These are phyloP conservation scores for Orussus abietinus DNA, from an alignment of 1,140 invertebrate species.

Conservation along the genomic window DNA sequence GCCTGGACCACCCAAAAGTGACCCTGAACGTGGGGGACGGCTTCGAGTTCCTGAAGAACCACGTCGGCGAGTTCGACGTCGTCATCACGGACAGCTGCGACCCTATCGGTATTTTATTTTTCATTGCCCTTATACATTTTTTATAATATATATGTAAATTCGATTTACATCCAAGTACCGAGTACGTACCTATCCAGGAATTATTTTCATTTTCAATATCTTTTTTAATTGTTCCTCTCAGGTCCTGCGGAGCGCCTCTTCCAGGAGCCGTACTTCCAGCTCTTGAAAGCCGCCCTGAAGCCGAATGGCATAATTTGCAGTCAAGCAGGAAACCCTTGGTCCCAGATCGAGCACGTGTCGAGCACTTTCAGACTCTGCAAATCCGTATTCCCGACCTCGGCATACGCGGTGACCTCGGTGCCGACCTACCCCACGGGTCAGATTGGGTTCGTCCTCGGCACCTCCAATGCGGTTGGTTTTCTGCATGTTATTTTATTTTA, in stretches of 20 bases:
- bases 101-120: slow-evolving; percentile 67
- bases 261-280: slow-evolving; percentile 82
- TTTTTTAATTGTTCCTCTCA: slow-evolving; percentile 27
- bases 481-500: no score
- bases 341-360: slow-evolving; percentile 74
- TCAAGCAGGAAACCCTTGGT: slow-evolving; percentile 90
- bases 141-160: background rate
- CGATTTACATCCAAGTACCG: background rate
- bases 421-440: slow-evolving; percentile 95
- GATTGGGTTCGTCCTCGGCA: slow-evolving; percentile 89
- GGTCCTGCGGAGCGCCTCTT: slow-evolving; percentile 70
- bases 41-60: slow-evolving; percentile 89
- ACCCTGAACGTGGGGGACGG: slow-evolving; percentile 87
- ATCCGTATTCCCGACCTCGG: slow-evolving; percentile 70
- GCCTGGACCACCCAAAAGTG: slow-evolving; percentile 81
- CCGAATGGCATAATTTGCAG: slow-evolving; percentile 89
- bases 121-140: background rate
- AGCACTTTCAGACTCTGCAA: slow-evolving; percentile 71
- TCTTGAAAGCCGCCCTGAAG: slow-evolving; percentile 80
- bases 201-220: slow-evolving; percentile 9
- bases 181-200: background rate
- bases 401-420: slow-evolving; percentile 79
- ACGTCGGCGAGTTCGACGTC: slow-evolving; percentile 86
- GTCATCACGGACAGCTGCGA: slow-evolving; percentile 99
- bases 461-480: slow-evolving; percentile 37